These are phyloP conservation scores for Caenorhabditis parvicauda DNA, from an alignment of 2,888 invertebrate genomes.

Conservation along the genomic window DNA sequence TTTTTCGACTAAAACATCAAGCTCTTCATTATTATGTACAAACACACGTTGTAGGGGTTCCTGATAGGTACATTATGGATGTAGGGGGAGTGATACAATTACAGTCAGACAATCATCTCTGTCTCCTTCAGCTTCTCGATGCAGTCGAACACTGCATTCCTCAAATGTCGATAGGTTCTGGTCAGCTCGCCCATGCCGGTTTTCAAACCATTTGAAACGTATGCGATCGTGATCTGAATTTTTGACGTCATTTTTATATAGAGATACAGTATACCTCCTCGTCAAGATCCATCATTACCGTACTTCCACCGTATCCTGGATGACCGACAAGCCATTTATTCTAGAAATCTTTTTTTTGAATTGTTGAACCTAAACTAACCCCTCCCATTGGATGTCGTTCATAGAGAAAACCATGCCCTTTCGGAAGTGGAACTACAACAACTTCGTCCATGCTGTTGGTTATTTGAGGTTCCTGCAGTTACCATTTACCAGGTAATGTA, in stretches of 20 bases:
- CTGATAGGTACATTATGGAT: background rate
- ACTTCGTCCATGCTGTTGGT: slow-evolving; percentile 51
- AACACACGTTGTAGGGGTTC: background rate
- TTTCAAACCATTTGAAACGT: slow-evolving; percentile 59
- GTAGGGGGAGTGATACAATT: background rate
- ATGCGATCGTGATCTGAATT: slow-evolving; percentile 51
- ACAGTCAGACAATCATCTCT: background rate
- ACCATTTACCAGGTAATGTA: no score
- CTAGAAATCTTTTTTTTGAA: no score
- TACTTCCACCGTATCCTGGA: slow-evolving; percentile 58
- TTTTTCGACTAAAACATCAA: slow-evolving; percentile 9
- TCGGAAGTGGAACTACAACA: slow-evolving; percentile 48
- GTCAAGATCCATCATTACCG: slow-evolving; percentile 60
- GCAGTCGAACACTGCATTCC: slow-evolving; percentile 56
- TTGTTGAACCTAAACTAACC: slow-evolving; percentile 26
- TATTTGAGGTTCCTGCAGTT: no score
- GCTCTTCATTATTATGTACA: background rate
- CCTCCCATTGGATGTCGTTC: slow-evolving; percentile 54
- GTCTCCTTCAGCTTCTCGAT: slow-evolving; percentile 31
- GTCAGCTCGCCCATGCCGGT: slow-evolving; percentile 61
- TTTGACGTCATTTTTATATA: background rate
- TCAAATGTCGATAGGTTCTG: slow-evolving; percentile 50
- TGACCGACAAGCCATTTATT: slow-evolving; percentile 55
- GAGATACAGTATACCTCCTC: slow-evolving; percentile 26
- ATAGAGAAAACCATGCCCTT: slow-evolving; percentile 61